Evolutionary conservation across 1,140 invertebrate species (phyloP).

Genomic region (Chymomyza costata): DNA sequence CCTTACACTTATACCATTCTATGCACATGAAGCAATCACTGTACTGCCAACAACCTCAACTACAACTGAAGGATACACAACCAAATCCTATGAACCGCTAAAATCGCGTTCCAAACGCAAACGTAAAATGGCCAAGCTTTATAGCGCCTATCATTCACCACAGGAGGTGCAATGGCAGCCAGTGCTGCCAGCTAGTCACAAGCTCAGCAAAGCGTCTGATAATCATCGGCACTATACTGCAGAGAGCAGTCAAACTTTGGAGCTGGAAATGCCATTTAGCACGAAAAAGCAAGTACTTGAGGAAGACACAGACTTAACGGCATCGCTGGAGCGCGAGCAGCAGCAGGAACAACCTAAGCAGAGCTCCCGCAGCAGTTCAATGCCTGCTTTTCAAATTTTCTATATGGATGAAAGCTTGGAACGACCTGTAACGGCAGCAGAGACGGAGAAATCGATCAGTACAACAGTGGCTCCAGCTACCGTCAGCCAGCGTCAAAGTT

Average conservation of each 20-base stretch:
- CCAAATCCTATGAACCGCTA: not conserved
- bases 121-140: conserved; percentile 55
- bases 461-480: too few species aligned
- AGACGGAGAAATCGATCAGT: too few species aligned
- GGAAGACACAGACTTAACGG: conserved; percentile 7
- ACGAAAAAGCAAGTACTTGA: not conserved
- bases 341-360: conserved; percentile 4
- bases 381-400: conserved; percentile 47
- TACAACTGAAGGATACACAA: not conserved
- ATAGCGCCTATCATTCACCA: conserved; percentile 52
- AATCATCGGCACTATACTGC: conserved; percentile 32
- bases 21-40: conserved; percentile 63
- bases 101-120: conserved; percentile 28
- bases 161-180: conserved; percentile 60
- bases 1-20: conserved; percentile 63
- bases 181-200: conserved; percentile 8
- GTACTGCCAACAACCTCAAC: not conserved
- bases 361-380: conserved; percentile 7
- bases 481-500: conserved; percentile 49
- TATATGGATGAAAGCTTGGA: conserved; percentile 59
- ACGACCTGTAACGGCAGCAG: conserved; percentile 8
- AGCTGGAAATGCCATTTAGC: not conserved
- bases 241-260: not conserved
- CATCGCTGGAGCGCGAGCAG: conserved; percentile 8
- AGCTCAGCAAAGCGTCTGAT: conserved; percentile 6